Conservation (phyloP, 2,113 vertebrate genomes). For the Trematocara variabile region DNA sequence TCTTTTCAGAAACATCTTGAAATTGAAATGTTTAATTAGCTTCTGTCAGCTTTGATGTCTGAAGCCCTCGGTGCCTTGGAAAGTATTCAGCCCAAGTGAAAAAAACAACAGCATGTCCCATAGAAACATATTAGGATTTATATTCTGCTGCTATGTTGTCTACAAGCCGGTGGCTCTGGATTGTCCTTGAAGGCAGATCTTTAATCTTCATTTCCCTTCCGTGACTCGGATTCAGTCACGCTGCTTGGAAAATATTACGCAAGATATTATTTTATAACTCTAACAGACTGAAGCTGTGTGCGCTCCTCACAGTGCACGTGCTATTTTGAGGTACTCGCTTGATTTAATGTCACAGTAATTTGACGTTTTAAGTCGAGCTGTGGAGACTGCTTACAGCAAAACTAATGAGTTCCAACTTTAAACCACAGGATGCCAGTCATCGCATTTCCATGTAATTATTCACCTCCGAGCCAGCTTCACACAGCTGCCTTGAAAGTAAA, state of each 20-base stretch:
- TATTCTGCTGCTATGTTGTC: neutral
- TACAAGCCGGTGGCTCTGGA: neutral
- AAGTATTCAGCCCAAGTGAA: neutral
- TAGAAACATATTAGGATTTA: neutral
- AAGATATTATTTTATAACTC: neutral
- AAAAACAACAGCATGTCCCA: neutral
- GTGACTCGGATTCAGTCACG: neutral
- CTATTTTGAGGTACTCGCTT: neutral
- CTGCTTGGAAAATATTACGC: neutral
- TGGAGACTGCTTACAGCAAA: neutral
- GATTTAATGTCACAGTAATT: neutral
- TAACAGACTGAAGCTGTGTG: neutral
- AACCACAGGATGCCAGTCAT: neutral
- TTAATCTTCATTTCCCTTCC: neutral
- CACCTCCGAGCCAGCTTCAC: neutral
- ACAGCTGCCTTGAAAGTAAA: neutral
- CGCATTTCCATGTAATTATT: neutral
- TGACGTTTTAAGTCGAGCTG: neutral
- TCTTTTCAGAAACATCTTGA: neutral
- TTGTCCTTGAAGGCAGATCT: neutral
- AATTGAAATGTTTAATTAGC: constrained; percentile 14
- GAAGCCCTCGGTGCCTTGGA: neutral
- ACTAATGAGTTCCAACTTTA: neutral
- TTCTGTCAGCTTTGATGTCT: constrained; percentile 24
- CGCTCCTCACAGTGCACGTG: neutral